phyloP scores from a whole-genome alignment of 2,888 invertebrate species.

The Bembecia ichneumoniformis region DNA sequence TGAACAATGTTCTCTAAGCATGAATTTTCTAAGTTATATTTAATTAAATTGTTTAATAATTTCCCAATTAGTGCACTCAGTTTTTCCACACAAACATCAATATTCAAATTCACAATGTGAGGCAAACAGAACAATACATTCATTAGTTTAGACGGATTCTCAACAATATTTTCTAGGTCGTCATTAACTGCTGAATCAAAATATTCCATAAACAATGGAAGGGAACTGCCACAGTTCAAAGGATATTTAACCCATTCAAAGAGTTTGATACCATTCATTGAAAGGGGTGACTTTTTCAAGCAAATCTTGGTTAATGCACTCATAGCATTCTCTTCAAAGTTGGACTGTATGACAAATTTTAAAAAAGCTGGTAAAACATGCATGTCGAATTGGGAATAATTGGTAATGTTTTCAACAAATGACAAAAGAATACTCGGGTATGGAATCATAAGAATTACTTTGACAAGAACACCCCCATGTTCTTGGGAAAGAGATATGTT shows the following conservation, averaged over 20 bases:
- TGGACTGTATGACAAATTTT: slow-evolving; percentile 67
- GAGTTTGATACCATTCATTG: slow-evolving; percentile 72
- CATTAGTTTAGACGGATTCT: slow-evolving; percentile 51
- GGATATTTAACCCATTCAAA: slow-evolving; percentile 78
- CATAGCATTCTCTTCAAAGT: slow-evolving; percentile 70
- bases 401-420: slow-evolving; percentile 76
- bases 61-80: slow-evolving; percentile 45
- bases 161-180: slow-evolving; percentile 40
- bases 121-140: slow-evolving; percentile 70
- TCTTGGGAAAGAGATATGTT: slow-evolving; percentile 80
- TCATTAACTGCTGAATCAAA: slow-evolving; percentile 40
- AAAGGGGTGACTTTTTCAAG: slow-evolving; percentile 76
- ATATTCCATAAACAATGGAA: slow-evolving; percentile 47
- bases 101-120: slow-evolving; percentile 63
- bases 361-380: slow-evolving; percentile 79
- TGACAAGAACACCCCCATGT: slow-evolving; percentile 78
- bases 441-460: slow-evolving; percentile 73
- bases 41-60: slow-evolving; percentile 32
- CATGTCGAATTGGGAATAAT: slow-evolving; percentile 80
- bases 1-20: slow-evolving; percentile 34
- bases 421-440: slow-evolving; percentile 72
- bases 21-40: slow-evolving; percentile 41
- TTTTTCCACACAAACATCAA: slow-evolving; percentile 32
- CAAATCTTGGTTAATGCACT: slow-evolving; percentile 77
- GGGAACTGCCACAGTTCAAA: slow-evolving; percentile 67